Conservation (phyloP, 2,113 vertebrate genomes). For the Pterocles orientalis region DNA sequence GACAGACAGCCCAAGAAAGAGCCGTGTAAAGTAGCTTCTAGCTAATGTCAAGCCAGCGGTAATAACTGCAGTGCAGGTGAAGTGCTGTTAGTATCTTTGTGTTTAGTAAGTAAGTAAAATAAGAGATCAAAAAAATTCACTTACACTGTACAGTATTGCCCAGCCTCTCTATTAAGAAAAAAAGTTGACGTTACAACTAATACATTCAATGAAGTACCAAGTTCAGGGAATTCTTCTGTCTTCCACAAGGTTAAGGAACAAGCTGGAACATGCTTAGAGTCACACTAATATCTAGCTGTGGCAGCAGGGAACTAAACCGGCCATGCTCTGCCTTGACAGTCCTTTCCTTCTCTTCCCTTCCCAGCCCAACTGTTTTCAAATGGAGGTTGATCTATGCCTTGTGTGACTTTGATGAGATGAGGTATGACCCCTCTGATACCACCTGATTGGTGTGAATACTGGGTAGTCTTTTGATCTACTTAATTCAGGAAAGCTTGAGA, state of each 20-base stretch:
- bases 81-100: constrained; percentile 38
- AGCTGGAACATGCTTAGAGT: neutral
- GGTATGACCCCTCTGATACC: neutral
- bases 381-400: neutral
- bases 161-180: constrained; percentile 70
- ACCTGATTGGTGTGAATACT: neutral
- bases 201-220: neutral
- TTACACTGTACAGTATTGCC: constrained; percentile 68
- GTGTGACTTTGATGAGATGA: neutral
- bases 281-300: neutral
- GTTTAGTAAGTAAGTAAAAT: constrained; percentile 20
- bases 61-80: constrained; percentile 4
- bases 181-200: constrained; percentile 35
- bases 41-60: neutral
- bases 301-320: neutral
- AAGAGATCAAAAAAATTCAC: constrained; percentile 22
- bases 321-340: neutral
- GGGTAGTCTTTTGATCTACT: neutral
- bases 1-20: neutral
- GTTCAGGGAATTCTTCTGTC: neutral
- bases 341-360: neutral
- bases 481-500: neutral
- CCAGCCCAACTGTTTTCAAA: neutral
- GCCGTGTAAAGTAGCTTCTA: neutral
- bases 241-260: neutral